These are phyloP conservation scores for Ammospiza maritima DNA, from an alignment of 2,797 vertebrate genomes.

Conservation along the genomic window DNA sequence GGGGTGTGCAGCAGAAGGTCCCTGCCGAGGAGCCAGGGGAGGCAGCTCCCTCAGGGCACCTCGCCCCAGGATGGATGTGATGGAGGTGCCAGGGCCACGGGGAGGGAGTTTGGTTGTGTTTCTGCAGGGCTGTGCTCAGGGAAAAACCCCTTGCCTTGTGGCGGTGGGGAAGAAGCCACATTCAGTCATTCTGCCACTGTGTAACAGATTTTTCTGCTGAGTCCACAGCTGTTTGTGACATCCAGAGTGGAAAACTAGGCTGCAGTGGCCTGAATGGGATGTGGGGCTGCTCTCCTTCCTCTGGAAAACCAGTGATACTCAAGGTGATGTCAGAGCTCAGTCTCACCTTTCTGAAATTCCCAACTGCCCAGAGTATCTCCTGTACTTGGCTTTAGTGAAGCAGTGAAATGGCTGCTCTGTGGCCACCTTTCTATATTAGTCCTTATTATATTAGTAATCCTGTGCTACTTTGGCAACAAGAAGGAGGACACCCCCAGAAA, in stretches of 20 bases:
- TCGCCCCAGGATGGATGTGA: background rate
- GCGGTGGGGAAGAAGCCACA: background rate
- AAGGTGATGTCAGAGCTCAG: background rate
- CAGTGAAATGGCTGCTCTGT: background rate
- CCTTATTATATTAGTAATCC: too few relatives aligned
- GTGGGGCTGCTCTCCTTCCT: background rate
- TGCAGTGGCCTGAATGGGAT: background rate
- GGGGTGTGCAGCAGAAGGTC: background rate
- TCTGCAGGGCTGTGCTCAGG: background rate
- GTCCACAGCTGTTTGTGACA: background rate
- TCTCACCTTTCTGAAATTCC: background rate
- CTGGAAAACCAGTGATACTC: background rate
- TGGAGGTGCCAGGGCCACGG: background rate
- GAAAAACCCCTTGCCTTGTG: background rate
- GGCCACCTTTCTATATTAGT: background rate
- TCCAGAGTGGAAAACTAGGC: background rate
- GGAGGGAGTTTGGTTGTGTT: background rate
- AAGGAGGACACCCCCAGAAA: background rate
- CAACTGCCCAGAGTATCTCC: background rate
- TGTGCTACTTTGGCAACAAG: background rate
- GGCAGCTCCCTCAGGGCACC: background rate
- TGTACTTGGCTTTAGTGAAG: background rate
- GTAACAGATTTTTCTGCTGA: background rate
- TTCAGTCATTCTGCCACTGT: background rate
- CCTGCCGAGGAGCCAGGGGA: accelerated